A percentile compares a stretch with the other conserved stretches of the same genome.
phyloP scores from a whole-genome alignment of 2,797 vertebrate genomes.

The Pterois miles region DNA sequence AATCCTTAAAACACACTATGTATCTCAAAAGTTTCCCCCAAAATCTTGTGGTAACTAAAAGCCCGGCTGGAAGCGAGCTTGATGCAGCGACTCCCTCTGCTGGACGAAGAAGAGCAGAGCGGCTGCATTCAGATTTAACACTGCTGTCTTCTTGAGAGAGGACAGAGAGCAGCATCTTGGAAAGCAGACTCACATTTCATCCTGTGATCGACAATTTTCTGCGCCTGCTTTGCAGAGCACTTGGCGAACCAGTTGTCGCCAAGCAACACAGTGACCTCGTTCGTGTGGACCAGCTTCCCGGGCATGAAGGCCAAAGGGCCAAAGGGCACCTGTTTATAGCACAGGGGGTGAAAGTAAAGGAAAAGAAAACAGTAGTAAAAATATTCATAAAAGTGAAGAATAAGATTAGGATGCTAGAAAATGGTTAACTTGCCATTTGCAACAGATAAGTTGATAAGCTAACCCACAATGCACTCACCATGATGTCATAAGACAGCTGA shows the following conservation, averaged over 20 bases:
- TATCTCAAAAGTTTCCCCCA: not conserved
- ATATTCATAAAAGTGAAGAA: not conserved
- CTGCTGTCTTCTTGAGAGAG: not conserved
- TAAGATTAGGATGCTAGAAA: not conserved
- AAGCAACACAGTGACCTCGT: slow-evolving; percentile 94
- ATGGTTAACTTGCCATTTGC: not conserved
- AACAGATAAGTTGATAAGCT: not conserved
- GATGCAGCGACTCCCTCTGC: slow-evolving; percentile 66
- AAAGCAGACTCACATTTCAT: slow-evolving; percentile 89
- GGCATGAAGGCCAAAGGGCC: slow-evolving; percentile 95
- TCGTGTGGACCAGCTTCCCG: slow-evolving; percentile 94
- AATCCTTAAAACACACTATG: not conserved
- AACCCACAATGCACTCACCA: slow-evolving; percentile 82
- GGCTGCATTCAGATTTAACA: not conserved
- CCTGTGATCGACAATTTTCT: slow-evolving; percentile 90
- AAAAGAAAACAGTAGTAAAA: not conserved
- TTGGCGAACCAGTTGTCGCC: slow-evolving; percentile 98
- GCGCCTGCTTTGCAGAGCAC: slow-evolving; percentile 94
- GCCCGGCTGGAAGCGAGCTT: not conserved
- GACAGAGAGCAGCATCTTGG: not conserved
- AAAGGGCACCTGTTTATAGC: slow-evolving; percentile 90
- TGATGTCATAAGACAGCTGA: slow-evolving; percentile 92
- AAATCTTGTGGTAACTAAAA: not conserved
- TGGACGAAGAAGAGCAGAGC: slow-evolving; percentile 28
- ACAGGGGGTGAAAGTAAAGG: slow-evolving; percentile 1